A percentile compares a stretch with the other conserved stretches of the same genome.
Conservation (phyloP, 2,888 invertebrate species). For the Furcula furcula region DNA sequence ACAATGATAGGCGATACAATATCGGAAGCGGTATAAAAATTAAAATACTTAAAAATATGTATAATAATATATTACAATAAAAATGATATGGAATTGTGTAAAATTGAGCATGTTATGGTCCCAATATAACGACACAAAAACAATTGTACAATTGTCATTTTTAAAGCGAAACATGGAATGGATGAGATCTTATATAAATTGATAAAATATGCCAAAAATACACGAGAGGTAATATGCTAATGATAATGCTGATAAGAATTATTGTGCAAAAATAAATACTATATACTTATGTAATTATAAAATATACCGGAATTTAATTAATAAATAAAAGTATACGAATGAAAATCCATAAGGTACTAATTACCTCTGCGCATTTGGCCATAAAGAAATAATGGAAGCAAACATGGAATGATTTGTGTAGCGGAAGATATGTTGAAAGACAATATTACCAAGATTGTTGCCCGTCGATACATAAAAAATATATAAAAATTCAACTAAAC, state of each 20-base stretch:
- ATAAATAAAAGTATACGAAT: no score
- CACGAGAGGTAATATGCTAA: neutral
- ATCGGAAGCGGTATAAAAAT: conserved; percentile 24
- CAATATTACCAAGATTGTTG: conserved; percentile 51
- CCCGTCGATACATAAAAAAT: conserved; percentile 36
- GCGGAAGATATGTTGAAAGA: conserved; percentile 48
- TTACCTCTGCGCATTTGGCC: no score
- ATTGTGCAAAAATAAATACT: no score
- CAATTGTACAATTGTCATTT: conserved; percentile 20
- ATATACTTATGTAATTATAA: no score
- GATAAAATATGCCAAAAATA: conserved; percentile 2
- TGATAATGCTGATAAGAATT: no score
- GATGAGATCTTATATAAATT: conserved; percentile 66
- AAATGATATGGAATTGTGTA: conserved; percentile 35
- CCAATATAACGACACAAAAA: conserved; percentile 33
- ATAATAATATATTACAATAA: conserved; percentile 37
- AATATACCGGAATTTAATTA: no score
- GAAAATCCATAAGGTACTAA: no score
- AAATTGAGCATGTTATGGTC: conserved; percentile 47
- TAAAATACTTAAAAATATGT: conserved; percentile 28
- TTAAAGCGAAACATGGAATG: conserved; percentile 73
- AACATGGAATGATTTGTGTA: conserved; percentile 64
- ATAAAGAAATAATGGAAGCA: conserved; percentile 72
- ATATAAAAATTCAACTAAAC: conserved; percentile 20
- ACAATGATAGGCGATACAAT: conserved; percentile 30